Percentiles rank a stretch among this genome's conserved stretches.
These are phyloP conservation scores for Sphinx pinastri DNA, from an alignment of 2,888 invertebrate genomes.

Conservation along the genomic window DNA sequence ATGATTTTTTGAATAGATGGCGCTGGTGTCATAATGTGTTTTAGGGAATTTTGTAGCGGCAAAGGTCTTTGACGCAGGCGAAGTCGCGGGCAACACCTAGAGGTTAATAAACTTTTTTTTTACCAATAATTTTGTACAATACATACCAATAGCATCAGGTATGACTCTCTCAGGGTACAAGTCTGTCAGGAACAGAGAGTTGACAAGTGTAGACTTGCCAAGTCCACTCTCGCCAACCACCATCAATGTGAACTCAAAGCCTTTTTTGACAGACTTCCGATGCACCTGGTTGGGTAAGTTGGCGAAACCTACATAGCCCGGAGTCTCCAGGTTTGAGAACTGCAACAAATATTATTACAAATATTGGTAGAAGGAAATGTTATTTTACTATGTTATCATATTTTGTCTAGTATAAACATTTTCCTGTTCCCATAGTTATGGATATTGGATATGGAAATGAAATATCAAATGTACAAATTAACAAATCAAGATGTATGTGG, in stretches of 20 bases:
- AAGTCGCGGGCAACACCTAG: no score
- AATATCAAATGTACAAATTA: no score
- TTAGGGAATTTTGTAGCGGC: no score
- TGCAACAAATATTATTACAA: conserved; percentile 54
- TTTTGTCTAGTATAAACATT: background rate
- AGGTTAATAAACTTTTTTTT: no score
- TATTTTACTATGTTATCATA: background rate
- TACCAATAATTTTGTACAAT: background rate
- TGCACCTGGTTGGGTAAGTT: conserved; percentile 98
- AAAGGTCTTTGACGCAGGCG: no score
- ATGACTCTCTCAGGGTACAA: conserved; percentile 96
- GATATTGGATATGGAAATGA: no score
- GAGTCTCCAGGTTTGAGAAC: conserved; percentile 93
- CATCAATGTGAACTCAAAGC: conserved; percentile 99
- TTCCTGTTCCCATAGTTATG: background rate
- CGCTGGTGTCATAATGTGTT: no score
- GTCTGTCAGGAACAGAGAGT: conserved; percentile 97
- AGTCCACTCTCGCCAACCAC: conserved; percentile 96
- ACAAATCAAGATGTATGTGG: no score
- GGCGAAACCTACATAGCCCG: conserved; percentile 96
- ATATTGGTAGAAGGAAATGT: background rate
- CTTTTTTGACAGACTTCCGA: conserved; percentile 98
- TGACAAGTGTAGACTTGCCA: conserved; percentile 97
- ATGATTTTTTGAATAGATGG: no score
- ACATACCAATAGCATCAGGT: conserved; percentile 89